A percentile compares a stretch with the other conserved stretches of the same genome.
Evolutionary conservation across 2,888 invertebrate species (phyloP).

Genomic region (Gnatocerus cornutus): DNA sequence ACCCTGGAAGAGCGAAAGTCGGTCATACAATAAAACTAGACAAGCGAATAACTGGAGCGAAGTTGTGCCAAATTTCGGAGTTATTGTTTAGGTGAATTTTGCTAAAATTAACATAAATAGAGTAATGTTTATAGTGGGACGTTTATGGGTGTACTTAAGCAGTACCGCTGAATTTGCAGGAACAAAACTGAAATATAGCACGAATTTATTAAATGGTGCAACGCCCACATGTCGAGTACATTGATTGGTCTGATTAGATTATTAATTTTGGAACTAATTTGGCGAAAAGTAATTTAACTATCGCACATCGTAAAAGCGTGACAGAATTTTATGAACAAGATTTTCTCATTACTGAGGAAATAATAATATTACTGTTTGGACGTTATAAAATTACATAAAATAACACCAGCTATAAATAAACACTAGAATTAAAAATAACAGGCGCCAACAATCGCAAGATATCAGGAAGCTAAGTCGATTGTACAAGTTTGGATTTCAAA

Average conservation of each 20-base stretch:
- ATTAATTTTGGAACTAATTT: not conserved
- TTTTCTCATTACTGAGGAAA: slow-evolving; percentile 16
- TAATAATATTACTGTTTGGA: slow-evolving; percentile 16
- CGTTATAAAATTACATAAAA: not conserved
- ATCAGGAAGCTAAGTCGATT: too few relatives aligned
- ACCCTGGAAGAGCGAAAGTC: slow-evolving; percentile 27
- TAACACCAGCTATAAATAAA: too few relatives aligned
- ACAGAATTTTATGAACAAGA: slow-evolving; percentile 14
- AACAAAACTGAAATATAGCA: not conserved
- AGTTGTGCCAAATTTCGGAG: slow-evolving; percentile 9
- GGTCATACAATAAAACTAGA: slow-evolving; percentile 21
- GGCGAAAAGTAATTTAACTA: not conserved
- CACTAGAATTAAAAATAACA: too few relatives aligned
- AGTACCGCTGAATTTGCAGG: slow-evolving; percentile 6
- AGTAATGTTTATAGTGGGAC: slow-evolving; percentile 19
- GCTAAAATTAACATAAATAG: slow-evolving; percentile 39
- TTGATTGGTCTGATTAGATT: too few relatives aligned
- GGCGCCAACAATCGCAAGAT: too few relatives aligned
- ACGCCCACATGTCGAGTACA: not conserved
- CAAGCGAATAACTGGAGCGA: slow-evolving; percentile 2
- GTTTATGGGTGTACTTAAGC: slow-evolving; percentile 17
- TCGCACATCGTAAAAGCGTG: slow-evolving; percentile 8
- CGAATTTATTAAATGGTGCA: not conserved
- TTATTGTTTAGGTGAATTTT: slow-evolving; percentile 17
- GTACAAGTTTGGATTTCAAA: too few relatives aligned